Conservation (phyloP, 2,113 vertebrate species). For the Ptyas mucosa region DNA sequence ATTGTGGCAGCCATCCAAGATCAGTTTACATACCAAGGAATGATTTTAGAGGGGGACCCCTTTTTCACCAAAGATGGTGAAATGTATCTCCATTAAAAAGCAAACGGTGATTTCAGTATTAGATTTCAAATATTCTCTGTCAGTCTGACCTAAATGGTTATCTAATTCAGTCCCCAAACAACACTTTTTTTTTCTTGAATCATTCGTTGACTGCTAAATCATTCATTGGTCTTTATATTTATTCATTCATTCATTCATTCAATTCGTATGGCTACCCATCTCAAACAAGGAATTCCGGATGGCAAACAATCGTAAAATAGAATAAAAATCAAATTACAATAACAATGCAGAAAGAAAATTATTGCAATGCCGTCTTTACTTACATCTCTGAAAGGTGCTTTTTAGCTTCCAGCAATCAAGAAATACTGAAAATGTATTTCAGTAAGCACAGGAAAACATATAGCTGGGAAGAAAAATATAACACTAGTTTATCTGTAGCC, state of each 20-base stretch:
- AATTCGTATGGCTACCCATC: not conserved
- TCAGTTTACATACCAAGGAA: not conserved
- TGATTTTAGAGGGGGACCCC: not conserved
- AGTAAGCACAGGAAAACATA: not conserved
- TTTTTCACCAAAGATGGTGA: not conserved
- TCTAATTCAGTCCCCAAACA: not conserved
- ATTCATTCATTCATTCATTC: not conserved
- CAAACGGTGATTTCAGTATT: not conserved
- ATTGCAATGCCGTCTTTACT: not conserved
- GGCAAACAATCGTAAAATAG: not conserved
- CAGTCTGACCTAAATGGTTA: not conserved
- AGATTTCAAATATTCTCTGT: not conserved
- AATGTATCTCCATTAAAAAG: not conserved
- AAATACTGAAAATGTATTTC: not conserved
- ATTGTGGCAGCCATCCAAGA: not conserved
- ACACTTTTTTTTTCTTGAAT: not conserved
- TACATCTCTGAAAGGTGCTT: not conserved
- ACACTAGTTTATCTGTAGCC: not conserved
- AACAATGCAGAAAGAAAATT: not conserved
- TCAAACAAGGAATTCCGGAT: not conserved
- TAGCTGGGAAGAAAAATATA: not conserved
- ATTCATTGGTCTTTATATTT: not conserved
- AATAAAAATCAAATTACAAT: not conserved
- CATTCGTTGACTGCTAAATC: not conserved
- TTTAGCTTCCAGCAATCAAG: not conserved